Conservation (phyloP, 1,140 invertebrate genomes). For the Bombus soroeensis region DNA sequence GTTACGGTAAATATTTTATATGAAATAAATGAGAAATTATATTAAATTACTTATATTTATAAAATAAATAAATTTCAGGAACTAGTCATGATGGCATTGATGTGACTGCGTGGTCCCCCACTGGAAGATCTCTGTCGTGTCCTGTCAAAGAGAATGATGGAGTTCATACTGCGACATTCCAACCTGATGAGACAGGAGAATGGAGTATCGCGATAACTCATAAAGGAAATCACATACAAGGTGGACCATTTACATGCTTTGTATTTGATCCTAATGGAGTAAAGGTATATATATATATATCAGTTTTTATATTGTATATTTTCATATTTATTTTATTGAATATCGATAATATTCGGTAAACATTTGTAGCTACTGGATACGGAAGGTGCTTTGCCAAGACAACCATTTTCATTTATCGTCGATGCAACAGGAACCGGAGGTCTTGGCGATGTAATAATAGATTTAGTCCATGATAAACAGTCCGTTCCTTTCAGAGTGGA, state of each 20-base stretch:
- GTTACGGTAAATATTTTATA: slow-evolving; percentile 84
- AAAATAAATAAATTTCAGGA: slow-evolving; percentile 83
- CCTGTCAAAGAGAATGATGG: slow-evolving; percentile 90
- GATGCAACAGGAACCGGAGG: slow-evolving; percentile 93
- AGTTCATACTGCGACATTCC: slow-evolving; percentile 96
- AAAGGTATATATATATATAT: slow-evolving; percentile 87
- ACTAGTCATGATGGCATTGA: slow-evolving; percentile 92
- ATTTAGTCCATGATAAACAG: slow-evolving; percentile 93
- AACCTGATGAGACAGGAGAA: slow-evolving; percentile 97
- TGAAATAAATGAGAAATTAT: neutral
- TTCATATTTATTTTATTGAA: neutral
- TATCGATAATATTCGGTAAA: neutral
- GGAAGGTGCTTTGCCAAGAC: slow-evolving; percentile 90
- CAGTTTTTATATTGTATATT: neutral
- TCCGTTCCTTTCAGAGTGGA: slow-evolving; percentile 93
- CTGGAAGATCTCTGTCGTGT: slow-evolving; percentile 89
- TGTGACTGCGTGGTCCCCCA: slow-evolving; percentile 94
- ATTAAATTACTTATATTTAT: neutral
- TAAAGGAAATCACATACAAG: slow-evolving; percentile 97
- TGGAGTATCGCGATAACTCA: slow-evolving; percentile 98
- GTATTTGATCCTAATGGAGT: slow-evolving; percentile 97
- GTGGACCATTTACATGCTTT: slow-evolving; percentile 97
- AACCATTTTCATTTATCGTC: slow-evolving; percentile 92
- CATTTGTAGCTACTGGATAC: slow-evolving; percentile 84
- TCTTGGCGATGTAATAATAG: slow-evolving; percentile 93